Conservation (phyloP, 2,888 invertebrate species). For the Pollenia amentaria region DNA sequence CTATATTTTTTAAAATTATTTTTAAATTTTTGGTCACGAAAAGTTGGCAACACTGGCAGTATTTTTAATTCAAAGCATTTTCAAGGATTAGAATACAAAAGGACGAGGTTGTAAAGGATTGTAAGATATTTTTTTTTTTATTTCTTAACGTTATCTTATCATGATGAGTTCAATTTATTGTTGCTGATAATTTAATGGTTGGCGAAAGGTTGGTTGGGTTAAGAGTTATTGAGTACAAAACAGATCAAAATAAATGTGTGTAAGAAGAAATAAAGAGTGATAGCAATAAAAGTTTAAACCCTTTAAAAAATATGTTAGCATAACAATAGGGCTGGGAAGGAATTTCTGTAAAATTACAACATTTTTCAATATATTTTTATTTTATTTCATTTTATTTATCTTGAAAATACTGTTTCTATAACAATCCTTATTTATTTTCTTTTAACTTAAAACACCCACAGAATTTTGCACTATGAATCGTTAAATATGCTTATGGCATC, state of each 20-base stretch:
- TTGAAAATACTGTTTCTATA: too few species aligned
- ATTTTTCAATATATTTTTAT: too few species aligned
- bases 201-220: not conserved
- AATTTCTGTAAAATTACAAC: not conserved
- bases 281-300: conserved; percentile 25
- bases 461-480: not conserved
- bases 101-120: conserved; percentile 67
- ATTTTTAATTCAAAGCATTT: conserved; percentile 44
- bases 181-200: conserved; percentile 7
- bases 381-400: too few species aligned
- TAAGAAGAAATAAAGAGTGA: not conserved
- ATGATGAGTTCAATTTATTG: conserved; percentile 29
- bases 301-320: not conserved
- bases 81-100: conserved; percentile 63
- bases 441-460: too few species aligned
- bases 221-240: conserved; percentile 5
- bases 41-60: too few species aligned
- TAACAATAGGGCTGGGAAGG: not conserved
- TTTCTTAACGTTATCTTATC: not conserved
- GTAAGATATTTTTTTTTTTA: conserved; percentile 8
- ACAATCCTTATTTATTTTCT: too few species aligned
- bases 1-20: too few species aligned
- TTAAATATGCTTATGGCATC: not conserved
- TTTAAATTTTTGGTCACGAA: too few species aligned
- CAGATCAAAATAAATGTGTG: conserved; percentile 22